A percentile compares a stretch with the other conserved stretches of the same genome.
Evolutionary conservation across 1,140 invertebrate genomes (phyloP).

Genomic region (Pristionchus pacificus): DNA sequence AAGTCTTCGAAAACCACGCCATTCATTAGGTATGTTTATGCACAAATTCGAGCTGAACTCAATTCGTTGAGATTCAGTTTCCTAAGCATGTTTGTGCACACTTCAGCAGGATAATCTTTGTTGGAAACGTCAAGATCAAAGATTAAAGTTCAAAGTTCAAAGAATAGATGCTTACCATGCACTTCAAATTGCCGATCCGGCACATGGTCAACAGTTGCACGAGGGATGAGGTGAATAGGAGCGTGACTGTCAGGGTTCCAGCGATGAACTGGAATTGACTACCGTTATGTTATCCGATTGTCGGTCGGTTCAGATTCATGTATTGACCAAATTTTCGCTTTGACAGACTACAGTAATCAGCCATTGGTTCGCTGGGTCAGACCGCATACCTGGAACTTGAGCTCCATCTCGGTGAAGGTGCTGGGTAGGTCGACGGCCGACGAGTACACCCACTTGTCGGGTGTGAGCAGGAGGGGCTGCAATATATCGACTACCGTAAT

Average conservation of each 20-base stretch:
- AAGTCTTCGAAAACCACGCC: no score
- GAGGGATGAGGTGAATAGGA: conserved; percentile 31
- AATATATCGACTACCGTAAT: no score
- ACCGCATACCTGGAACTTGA: conserved; percentile 11
- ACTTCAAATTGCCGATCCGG: conserved; percentile 23
- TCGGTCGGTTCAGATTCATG: no score
- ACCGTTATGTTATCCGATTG: no score
- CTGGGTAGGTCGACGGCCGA: conserved; percentile 35
- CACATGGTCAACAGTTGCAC: conserved; percentile 38
- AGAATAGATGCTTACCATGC: conserved; percentile 28
- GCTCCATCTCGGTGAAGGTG: conserved; percentile 43
- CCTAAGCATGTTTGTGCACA: conserved; percentile 4
- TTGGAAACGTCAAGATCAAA: conserved; percentile 34
- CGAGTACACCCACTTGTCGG: conserved; percentile 41
- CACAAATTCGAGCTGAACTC: no score
- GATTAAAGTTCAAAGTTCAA: conserved; percentile 14
- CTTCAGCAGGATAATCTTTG: conserved; percentile 20
- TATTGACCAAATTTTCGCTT: no score
- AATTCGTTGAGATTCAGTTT: not conserved
- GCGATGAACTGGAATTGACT: conserved; percentile 11
- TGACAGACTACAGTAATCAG: no score
- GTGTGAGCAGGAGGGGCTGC: conserved; percentile 29
- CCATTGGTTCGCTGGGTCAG: no score
- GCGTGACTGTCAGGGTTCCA: conserved; percentile 30
- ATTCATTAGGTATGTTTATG: no score